Conservation (phyloP, 1,140 invertebrate genomes). For the Drosophila obscura region DNA sequence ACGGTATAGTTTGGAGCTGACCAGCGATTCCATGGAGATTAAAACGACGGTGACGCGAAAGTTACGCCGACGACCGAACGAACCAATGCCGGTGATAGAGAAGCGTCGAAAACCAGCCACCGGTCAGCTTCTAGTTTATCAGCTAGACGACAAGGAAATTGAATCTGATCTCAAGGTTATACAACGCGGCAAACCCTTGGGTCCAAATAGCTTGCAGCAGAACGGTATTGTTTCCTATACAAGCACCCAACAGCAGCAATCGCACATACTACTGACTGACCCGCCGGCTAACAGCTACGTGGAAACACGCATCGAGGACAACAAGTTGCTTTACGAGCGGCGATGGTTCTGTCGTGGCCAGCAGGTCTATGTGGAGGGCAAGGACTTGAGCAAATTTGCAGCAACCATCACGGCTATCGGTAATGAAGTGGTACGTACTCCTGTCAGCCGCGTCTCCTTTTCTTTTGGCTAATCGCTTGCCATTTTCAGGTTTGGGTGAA, state of each 20-base stretch:
- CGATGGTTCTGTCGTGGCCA: conserved; percentile 97
- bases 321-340: conserved; percentile 96
- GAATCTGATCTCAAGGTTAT: conserved; percentile 94
- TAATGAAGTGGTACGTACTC: conserved; percentile 90
- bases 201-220: conserved; percentile 57
- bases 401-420: conserved; percentile 95
- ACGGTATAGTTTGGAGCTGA: conserved; percentile 93
- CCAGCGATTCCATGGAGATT: conserved; percentile 93
- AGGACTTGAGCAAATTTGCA: conserved; percentile 91
- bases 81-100: conserved; percentile 94
- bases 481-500: conserved; percentile 94
- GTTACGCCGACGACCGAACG: conserved; percentile 94
- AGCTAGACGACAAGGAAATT: conserved; percentile 95
- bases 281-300: conserved; percentile 82
- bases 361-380: conserved; percentile 95
- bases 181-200: conserved; percentile 87
- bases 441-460: neutral
- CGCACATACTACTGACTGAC: conserved; percentile 56
- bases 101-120: conserved; percentile 91
- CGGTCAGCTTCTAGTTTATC: conserved; percentile 92
- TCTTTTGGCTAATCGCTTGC: neutral
- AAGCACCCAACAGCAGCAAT: conserved; percentile 49
- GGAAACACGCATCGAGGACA: conserved; percentile 96
- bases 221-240: conserved; percentile 67
- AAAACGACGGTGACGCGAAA: conserved; percentile 92